Base-by-base conservation (phyloP, 2,888 invertebrate genomes). In the Palloptera scutellata region DNA sequence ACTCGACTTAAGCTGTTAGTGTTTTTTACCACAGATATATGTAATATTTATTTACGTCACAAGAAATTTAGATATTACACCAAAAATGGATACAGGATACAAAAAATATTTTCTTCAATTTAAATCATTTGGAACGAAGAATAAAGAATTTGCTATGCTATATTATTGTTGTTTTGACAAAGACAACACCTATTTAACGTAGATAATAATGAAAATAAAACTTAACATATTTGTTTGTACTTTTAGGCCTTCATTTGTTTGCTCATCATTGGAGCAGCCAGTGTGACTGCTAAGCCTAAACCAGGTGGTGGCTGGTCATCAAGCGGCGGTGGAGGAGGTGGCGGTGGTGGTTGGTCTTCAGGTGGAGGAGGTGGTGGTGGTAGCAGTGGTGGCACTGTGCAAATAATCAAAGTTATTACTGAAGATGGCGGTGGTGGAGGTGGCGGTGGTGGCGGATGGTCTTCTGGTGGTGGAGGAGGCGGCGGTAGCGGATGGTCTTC, bases 221-320 rank as follows among this genome's bases (percentile, higher is more conserved):
- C n/a, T n/a, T n/a, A n/a, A n/a, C n/a, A n/a, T 30, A 4, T 30
- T 30, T 30, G 2, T 30, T 30, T 30, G 30, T 66, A 61, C 40
- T 71, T 69, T 40, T 64, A 83, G 84, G 80, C 79, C 60, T 81
- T 82, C 73, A 77, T 83, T 64, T 83, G 82, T 77, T 75, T 83
- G 66, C 70, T 83, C 65, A 72, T 83, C 52, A 77, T 83, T 68
- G 82, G 83, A 66, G 81, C 75, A 30, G 82, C 81, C 70, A 79
- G 82, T 54, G 83, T 83, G 1, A 72, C 79, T 54, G 81, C 79
- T 62, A 83, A 82, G 62, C 82, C 82, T 1, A 83, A 79, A 57
- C 83, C 82, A 8, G 76, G 73, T 42, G 75, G 76, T 6, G 75
- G 75, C 4, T 77, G 65, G 69, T 71, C 69, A 4, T 73, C 73